Conservation (phyloP, 2,113 vertebrate genomes). For the Cygnus buccinator region DNA sequence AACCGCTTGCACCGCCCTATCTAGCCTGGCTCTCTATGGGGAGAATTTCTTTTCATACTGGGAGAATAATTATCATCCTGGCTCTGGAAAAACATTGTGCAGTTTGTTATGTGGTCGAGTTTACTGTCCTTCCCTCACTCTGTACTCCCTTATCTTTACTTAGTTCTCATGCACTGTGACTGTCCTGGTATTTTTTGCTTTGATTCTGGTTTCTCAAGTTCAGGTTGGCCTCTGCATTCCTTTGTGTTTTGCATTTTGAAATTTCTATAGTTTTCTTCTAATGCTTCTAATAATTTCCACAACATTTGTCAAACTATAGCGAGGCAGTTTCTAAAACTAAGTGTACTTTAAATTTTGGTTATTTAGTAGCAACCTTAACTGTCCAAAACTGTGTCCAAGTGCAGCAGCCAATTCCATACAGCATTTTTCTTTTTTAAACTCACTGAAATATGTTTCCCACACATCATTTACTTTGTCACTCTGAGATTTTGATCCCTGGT, state of each 20-base stretch:
- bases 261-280: neutral
- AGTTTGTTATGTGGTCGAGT: neutral
- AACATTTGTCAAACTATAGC: neutral
- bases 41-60: neutral
- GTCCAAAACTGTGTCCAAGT: neutral
- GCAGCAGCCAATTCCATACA: neutral
- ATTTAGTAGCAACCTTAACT: neutral
- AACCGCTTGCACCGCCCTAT: slow-evolving; percentile 6
- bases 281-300: neutral
- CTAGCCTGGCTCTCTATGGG: neutral
- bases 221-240: neutral
- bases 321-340: slow-evolving; percentile 30
- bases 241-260: neutral
- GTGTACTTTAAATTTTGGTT: neutral
- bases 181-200: slow-evolving; percentile 10
- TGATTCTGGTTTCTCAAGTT: slow-evolving; percentile 1
- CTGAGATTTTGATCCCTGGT: neutral
- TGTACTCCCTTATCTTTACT: neutral
- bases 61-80: slow-evolving; percentile 10
- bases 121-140: neutral
- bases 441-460: slow-evolving; percentile 2
- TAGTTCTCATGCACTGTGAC: neutral
- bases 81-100: neutral
- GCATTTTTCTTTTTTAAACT: neutral
- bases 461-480: neutral